Conservation (phyloP, 1,140 invertebrate species). For the Psilanteris sp. region DNA sequence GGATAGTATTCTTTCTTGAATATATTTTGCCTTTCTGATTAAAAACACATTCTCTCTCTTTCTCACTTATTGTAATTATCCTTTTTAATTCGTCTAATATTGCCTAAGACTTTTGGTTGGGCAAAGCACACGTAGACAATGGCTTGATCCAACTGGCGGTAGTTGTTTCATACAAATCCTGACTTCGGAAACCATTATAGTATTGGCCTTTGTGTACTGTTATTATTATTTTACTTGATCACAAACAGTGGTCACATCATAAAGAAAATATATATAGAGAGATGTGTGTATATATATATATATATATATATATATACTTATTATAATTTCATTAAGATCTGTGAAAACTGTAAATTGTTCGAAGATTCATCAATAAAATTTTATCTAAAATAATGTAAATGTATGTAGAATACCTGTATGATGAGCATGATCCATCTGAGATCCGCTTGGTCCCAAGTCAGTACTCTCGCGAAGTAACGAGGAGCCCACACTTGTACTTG, state of each 20-base stretch:
- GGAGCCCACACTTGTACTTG: conserved; percentile 74
- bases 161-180: conserved; percentile 52
- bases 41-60: too few relatives aligned
- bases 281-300: too few relatives aligned
- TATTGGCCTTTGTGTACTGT: conserved; percentile 28
- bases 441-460: conserved; percentile 67
- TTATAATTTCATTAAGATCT: conserved; percentile 12
- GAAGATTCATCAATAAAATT: conserved; percentile 2
- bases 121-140: conserved; percentile 73
- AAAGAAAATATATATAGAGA: too few relatives aligned
- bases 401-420: conserved; percentile 71
- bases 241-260: too few relatives aligned
- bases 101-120: conserved; percentile 1
- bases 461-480: conserved; percentile 70
- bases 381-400: conserved; percentile 2
- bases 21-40: too few relatives aligned
- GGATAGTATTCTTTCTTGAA: too few relatives aligned
- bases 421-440: conserved; percentile 61
- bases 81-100: too few relatives aligned
- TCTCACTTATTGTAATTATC: too few relatives aligned
- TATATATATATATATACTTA: conserved; percentile 22
- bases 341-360: conserved; percentile 10
- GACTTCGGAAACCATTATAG: conserved; percentile 23
- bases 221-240: too few relatives aligned
- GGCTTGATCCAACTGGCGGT: conserved; percentile 78